These are phyloP conservation scores for Dermochelys coriacea DNA, from an alignment of 2,797 vertebrate genomes.

Conservation along the genomic window DNA sequence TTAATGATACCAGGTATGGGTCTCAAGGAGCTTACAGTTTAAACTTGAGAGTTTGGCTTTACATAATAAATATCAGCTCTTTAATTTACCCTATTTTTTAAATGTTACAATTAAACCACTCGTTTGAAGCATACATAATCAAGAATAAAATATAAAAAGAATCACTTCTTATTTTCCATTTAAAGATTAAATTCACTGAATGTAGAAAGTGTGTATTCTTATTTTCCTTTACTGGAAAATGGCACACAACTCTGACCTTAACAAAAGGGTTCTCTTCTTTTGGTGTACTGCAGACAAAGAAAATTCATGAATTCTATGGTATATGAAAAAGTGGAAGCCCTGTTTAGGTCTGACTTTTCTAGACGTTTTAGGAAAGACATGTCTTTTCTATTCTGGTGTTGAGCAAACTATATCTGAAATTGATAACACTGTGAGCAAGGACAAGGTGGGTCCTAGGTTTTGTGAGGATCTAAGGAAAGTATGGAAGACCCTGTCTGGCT, in stretches of 20 bases:
- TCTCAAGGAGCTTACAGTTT: constrained; percentile 34
- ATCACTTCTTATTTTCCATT: constrained; percentile 14
- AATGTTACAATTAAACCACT: constrained; percentile 41
- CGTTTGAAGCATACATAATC: not conserved
- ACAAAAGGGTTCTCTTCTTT: not conserved
- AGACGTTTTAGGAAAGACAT: not conserved
- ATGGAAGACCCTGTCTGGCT: not conserved
- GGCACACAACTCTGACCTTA: not conserved
- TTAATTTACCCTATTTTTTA: constrained; percentile 38
- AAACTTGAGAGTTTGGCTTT: constrained; percentile 35
- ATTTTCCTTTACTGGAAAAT: not conserved
- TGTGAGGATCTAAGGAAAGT: not conserved
- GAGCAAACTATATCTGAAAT: not conserved
- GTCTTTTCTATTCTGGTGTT: not conserved
- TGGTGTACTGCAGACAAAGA: not conserved
- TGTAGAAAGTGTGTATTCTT: not conserved
- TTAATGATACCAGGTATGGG: constrained; percentile 21
- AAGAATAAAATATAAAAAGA: constrained; percentile 12
- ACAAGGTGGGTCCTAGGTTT: accelerated
- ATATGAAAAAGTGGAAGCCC: not conserved
- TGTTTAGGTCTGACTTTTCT: not conserved
- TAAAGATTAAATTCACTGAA: not conserved
- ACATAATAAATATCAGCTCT: constrained; percentile 48
- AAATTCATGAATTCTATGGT: not conserved
- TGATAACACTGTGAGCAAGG: not conserved